Evolutionary conservation across 2,888 invertebrate species (phyloP).

Genomic region (Choreutis nemorana): DNA sequence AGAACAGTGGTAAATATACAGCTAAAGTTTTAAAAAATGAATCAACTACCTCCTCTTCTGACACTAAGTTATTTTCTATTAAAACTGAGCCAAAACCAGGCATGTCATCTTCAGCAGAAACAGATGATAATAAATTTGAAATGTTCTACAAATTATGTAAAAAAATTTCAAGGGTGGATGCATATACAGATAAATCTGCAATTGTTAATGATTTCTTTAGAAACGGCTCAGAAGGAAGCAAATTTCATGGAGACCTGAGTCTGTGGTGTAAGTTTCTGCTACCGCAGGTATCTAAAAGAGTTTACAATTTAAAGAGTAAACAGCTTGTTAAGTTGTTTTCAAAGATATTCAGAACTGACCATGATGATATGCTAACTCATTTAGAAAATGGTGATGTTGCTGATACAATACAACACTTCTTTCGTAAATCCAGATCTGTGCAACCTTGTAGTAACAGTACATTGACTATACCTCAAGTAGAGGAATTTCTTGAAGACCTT

Average conservation of each 20-base stretch:
- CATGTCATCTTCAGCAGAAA: slow-evolving; percentile 4
- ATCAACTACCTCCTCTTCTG: slow-evolving; percentile 12
- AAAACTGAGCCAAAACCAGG: slow-evolving; percentile 2
- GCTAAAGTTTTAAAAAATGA: slow-evolving; percentile 46
- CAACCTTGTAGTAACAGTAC: slow-evolving; percentile 72
- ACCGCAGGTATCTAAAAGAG: slow-evolving; percentile 82
- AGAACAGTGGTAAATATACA: slow-evolving; percentile 54
- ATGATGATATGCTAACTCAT: slow-evolving; percentile 84
- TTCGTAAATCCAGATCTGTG: slow-evolving; percentile 68
- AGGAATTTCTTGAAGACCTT: slow-evolving; percentile 77
- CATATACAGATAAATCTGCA: slow-evolving; percentile 84
- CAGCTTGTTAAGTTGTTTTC: slow-evolving; percentile 90
- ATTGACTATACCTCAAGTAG: slow-evolving; percentile 79
- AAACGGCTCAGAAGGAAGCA: slow-evolving; percentile 64
- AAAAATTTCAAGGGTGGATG: slow-evolving; percentile 77
- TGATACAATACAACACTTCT: slow-evolving; percentile 82
- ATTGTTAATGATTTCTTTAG: slow-evolving; percentile 73
- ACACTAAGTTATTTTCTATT: slow-evolving; percentile 7
- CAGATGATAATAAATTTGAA: slow-evolving; percentile 76
- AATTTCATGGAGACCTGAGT: slow-evolving; percentile 79
- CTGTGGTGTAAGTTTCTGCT: slow-evolving; percentile 85
- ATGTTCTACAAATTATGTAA: slow-evolving; percentile 82
- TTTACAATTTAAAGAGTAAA: slow-evolving; percentile 93
- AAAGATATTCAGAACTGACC: slow-evolving; percentile 75
- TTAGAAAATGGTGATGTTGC: slow-evolving; percentile 92